Percentiles rank a stretch among this genome's conserved stretches.
phyloP scores from a whole-genome alignment of 2,113 vertebrate genomes.

The Podocnemis expansa region DNA sequence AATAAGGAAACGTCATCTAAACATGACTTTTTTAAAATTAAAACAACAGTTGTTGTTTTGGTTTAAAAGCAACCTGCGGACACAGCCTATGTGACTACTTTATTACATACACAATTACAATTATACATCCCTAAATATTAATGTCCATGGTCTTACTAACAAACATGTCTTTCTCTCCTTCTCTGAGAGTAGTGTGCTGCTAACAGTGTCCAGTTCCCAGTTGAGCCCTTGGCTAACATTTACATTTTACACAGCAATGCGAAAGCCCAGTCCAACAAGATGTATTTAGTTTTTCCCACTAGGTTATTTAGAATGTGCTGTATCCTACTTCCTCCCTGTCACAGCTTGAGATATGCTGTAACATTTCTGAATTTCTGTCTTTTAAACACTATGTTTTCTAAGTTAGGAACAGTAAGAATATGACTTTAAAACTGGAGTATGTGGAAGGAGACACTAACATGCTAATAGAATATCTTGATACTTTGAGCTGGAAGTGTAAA shows the following conservation, averaged over 20 bases:
- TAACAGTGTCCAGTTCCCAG: background rate
- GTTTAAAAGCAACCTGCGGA: no score
- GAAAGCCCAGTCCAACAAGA: background rate
- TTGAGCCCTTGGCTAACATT: background rate
- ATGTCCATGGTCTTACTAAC: rapidly evolving
- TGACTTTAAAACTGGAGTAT: background rate
- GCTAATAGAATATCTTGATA: background rate
- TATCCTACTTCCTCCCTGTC: background rate
- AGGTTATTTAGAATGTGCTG: background rate
- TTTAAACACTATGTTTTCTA: background rate
- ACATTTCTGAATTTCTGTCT: background rate
- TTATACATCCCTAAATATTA: background rate
- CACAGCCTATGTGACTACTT: background rate
- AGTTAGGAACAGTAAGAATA: background rate
- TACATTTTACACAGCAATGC: background rate
- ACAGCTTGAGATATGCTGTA: background rate
- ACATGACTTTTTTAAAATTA: no score
- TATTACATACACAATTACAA: background rate
- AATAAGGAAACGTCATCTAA: no score
- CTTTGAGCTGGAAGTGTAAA: background rate
- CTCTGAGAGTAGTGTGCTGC: background rate
- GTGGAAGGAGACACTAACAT: background rate
- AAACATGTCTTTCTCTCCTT: background rate
- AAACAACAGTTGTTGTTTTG: no score
- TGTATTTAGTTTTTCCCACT: background rate